phyloP scores from a whole-genome alignment of 2,797 vertebrate species.

The Tragelaphus oryx region DNA sequence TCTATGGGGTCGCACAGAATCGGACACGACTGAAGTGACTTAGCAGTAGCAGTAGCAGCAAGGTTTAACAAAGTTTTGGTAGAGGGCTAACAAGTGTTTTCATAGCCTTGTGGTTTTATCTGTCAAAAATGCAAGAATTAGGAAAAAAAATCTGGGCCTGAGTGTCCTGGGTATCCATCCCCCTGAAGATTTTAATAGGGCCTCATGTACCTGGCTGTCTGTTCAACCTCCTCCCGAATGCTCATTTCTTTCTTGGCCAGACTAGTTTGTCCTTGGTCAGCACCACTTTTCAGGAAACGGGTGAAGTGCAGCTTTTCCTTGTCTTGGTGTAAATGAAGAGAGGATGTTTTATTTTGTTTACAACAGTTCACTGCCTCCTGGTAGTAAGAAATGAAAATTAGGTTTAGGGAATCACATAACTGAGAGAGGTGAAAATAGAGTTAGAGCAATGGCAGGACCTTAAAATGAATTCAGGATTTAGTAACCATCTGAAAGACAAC shows the following conservation, averaged over 20 bases:
- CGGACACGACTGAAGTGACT: too few species aligned
- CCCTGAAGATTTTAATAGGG: background rate
- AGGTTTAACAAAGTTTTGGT: background rate
- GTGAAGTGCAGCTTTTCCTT: background rate
- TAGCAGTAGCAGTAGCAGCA: background rate
- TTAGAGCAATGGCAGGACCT: constrained; percentile 56
- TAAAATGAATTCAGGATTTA: constrained; percentile 60
- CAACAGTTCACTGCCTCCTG: constrained; percentile 24
- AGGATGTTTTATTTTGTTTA: constrained; percentile 60
- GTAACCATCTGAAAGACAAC: constrained; percentile 55
- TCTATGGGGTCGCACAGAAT: too few species aligned
- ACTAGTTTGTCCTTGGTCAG: constrained; percentile 14
- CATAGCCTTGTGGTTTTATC: background rate
- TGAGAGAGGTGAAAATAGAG: constrained; percentile 53
- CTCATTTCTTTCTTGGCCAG: background rate
- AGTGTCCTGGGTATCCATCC: background rate
- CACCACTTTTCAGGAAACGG: background rate
- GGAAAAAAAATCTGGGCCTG: background rate
- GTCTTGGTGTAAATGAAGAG: background rate
- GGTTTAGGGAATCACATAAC: constrained; percentile 36
- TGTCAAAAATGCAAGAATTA: background rate
- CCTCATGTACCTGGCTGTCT: background rate
- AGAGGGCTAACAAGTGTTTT: background rate
- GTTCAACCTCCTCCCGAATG: background rate
- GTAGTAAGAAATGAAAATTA: constrained; percentile 56